Base-by-base conservation (phyloP, 2,113 vertebrate species). In the Hippocampus zosterae region DNA sequence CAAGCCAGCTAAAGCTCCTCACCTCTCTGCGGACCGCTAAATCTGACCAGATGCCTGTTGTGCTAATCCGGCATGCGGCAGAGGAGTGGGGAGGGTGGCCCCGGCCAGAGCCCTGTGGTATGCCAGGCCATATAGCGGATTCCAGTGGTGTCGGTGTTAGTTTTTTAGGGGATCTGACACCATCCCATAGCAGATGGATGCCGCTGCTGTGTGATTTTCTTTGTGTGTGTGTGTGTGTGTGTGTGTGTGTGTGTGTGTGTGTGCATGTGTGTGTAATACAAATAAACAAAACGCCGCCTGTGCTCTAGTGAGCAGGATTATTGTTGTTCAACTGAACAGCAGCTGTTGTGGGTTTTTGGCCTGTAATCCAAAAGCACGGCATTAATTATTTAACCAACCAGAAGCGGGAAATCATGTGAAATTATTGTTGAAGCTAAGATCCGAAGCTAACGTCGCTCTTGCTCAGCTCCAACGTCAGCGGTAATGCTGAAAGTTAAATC, bases 31-130 rank as follows among this genome's bases (percentile, higher is more conserved):
- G 46, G 70, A 40, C 48, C 57, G 42, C 67, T 67, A 85, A 84
- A 84, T 80, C 84, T 77, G 73, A 76, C 80, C 85, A 88, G 78
- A 88, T 79, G 75, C 72, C 68, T n/a, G 29, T 1, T 55, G 16
- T 52, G 53, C 13, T 88, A 88, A 88, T 90, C 88, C 53, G 27
- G 67, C 77, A 48, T 19, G 57, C 57, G 18, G 57, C 27, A 33
- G 27, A 33, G 29, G 27, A 16, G 27, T 60, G 25, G 23, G 56
- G 56, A 25, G 56, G n/a, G 52, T 68, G 69, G 68, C 5, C 70
- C 78, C 73, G 33, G 71, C 29, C 68, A 62, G 80, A 69, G 73
- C 77, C 62, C 68, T 76, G 82, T 2, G 70, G 75, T 48, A 60
- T 76, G 70, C 80, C 81, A 68, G 73, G 57, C 81, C 57, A 33